phyloP scores from a whole-genome alignment of 2,797 vertebrate genomes.

The Tenualosa ilisha region DNA sequence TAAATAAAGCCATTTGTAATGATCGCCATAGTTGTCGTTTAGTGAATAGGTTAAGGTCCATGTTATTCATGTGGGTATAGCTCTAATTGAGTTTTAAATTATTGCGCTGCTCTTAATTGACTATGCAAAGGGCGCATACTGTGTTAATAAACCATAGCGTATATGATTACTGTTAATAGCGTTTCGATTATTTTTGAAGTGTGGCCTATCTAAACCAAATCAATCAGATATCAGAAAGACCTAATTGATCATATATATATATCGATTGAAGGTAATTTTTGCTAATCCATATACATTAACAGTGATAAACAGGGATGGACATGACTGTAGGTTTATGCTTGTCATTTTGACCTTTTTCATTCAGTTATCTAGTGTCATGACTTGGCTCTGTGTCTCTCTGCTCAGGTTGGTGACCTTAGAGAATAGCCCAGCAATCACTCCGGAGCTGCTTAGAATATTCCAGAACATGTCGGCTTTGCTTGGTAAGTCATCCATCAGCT shows the following conservation, averaged over 20 bases:
- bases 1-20: conserved; percentile 11
- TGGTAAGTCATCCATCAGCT: conserved; percentile 74
- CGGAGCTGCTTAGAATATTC: conserved; percentile 93
- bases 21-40: background rate
- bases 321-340: background rate
- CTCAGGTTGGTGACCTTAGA: conserved; percentile 95
- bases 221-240: background rate
- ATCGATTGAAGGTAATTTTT: background rate
- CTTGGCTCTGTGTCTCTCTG: background rate
- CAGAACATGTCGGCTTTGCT: conserved; percentile 96
- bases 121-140: background rate
- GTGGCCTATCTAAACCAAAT: background rate
- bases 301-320: background rate
- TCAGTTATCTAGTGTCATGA: background rate
- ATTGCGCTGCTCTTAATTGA: background rate
- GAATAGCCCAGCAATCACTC: conserved; percentile 88
- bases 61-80: background rate
- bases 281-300: background rate
- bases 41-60: background rate
- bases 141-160: background rate
- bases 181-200: background rate
- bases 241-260: background rate
- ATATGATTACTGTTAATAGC: background rate
- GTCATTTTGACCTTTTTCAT: too few species aligned
- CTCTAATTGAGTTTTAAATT: background rate